Base-by-base conservation (phyloP, 1,140 invertebrate genomes). In the Drosophila nigrodunni region DNA sequence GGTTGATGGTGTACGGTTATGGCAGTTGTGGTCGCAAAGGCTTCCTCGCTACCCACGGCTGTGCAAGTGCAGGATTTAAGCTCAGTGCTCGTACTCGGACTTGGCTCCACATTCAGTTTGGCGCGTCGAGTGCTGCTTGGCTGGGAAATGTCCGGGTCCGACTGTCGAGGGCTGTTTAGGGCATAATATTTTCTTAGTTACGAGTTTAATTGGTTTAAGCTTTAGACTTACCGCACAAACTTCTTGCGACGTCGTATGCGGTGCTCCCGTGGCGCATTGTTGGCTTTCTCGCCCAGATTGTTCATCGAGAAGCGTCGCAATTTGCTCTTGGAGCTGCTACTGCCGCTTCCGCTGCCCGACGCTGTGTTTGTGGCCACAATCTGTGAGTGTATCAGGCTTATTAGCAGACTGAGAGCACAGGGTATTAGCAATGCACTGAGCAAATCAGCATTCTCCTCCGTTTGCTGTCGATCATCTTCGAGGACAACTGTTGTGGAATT, bases 371-470 rank as follows among this genome's bases (percentile, higher is more conserved):
- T 97, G 35, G 96, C 96, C 2, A 97, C 97, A 67, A 98, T 98
- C 93, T 98, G 97, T 0, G 97, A 97, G 93, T 98, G 97, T 49
- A 98, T 96, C 39, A 97, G 93, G 77, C 96, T 97, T 44, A 98
- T 93, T 35, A 96, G 94, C 73, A 97, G 92, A 94, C 97, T 97
- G 91, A 98, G 94, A 18, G 95, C 94, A 67, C 95, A 91, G n/a
- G 97, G 97, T 67, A 97, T 95, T 34, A 97, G 83, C 82, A 97
- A 62, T 9, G 92, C 92, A 41, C 91, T 82, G 2, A 92, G 71
- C 44, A 90, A 64, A 66, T 92, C 88, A 7, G 77, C 81, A 46
- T 83, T 80, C 71, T 88, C 85, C 25, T 89, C 85, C 39, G 55
- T 6, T 2, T 74, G 50, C 21, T 59, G 77, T 82, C 77, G 13